Base-by-base conservation (phyloP, 1,140 invertebrate species). In the Ooceraea biroi region DNA sequence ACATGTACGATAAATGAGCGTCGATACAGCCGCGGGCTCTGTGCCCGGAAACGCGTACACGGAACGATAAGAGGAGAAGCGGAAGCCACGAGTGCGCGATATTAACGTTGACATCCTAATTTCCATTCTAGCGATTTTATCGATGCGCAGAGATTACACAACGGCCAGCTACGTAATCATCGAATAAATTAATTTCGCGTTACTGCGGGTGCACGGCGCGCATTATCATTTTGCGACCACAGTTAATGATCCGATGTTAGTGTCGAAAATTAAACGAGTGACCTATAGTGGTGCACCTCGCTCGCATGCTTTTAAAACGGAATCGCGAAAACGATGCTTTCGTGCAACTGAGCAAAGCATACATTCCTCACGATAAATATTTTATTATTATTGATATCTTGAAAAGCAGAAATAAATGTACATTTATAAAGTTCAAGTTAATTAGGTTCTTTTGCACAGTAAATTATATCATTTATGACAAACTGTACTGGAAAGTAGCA, bases 111-210 rank as follows among this genome's bases (percentile, higher is more conserved):
- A 80, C 61, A 72, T 68, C 41, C 85, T 80, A 88, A 88, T 87
- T 84, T 80, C 55, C 86, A 44, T 36, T 50, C 19, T 82, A 68
- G 57, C 78, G 66, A 88, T 88, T 88, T 60, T 68, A 84, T 80
- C 63, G 48, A 50, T 12, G 22, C 82, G 17, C 36, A n/a, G 61
- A 85, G n/a, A 76, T 50, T 76, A 65, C 48, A 27, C 57, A 55
- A 72, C 65, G 58, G 30, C 11, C 41, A 71, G 58, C 55, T 36
- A 60, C 50, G 63, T 74, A 25, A 57, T 87, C 68, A 72, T 84
- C 73, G 85, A 88, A 84, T 84, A 87, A 88, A 88, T 84, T 87
- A 84, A 88, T 84, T 82, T 74, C 68, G 46, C 36, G 63, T 74
- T 87, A 84, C 52, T 73, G 83, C 73, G 19, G 25, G 2, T 12